Evolutionary conservation across 2,888 invertebrate species (phyloP), one percentile per base, ranked within the genome.

Genomic region (Drosophila lacicola): DNA sequence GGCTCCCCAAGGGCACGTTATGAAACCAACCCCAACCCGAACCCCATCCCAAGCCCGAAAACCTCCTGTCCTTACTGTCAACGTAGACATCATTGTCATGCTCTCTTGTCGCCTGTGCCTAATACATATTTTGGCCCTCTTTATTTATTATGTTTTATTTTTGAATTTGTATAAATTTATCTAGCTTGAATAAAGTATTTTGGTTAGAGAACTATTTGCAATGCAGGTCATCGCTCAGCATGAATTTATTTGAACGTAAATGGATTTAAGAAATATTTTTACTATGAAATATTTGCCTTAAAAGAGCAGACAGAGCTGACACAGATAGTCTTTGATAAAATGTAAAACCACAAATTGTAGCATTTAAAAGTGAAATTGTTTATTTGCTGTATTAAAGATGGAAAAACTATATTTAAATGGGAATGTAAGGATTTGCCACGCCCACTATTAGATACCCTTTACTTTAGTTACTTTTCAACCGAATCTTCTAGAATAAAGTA

Each of bases 1-100:
- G 83, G 69, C 66, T 81, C 88, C 88, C 85, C 58, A 62, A 65
- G 79, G 85, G 63, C 72, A 68, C 65, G 70, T 88, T 82, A 70
- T 49, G 44, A 33, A 51, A 44, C 41, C 19, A 42, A 10, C 10
- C 19, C 42, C 19, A 9, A 3, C 1, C 8, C 17, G 1, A 17
- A 17, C 17, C 17, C 25, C 36, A 2, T 2, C 25, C 33, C n/a
- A 1, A 21, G 8, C 25, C 25, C 25, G 25, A 25, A 25, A 25
- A 25, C 19, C 29, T 13, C 45, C 21, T 4, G 11, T 14, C 49
- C 45, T 25, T 19, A 6, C 45, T 41, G 33, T 37, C 47, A 10
- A 50, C 50, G 34, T 60, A 11, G 53, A 56, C 76, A 60, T 57
- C 62, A 56, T 71, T 63, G 69, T 57, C 68, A 63, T 60, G 41